Conservation (phyloP, 2,113 vertebrate genomes). For the Lepidothrix coronata region DNA sequence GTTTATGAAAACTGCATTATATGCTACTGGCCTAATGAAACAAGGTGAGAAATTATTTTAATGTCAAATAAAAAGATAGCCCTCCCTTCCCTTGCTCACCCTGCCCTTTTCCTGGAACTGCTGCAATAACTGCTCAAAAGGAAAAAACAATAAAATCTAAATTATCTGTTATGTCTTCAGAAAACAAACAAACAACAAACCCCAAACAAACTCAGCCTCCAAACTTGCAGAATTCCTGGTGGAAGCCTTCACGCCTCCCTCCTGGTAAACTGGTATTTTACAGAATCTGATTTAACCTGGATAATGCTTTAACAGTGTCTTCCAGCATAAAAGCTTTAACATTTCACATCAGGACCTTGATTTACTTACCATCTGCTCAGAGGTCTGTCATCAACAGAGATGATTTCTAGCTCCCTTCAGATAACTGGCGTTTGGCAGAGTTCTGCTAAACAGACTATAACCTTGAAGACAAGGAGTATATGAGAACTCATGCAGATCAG, state of each 20-base stretch:
- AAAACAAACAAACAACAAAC: not conserved
- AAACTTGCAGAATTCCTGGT: slow-evolving; percentile 7
- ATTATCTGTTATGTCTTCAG: not conserved
- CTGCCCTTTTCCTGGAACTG: not conserved
- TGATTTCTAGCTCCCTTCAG: slow-evolving; percentile 75
- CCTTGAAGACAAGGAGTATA: slow-evolving; percentile 73
- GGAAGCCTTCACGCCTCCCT: slow-evolving; percentile 51
- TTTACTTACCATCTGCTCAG: slow-evolving; percentile 79
- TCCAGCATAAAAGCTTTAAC: slow-evolving; percentile 64
- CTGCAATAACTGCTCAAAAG: not conserved
- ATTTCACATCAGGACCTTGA: slow-evolving; percentile 75
- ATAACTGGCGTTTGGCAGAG: slow-evolving; percentile 71
- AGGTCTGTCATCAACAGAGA: slow-evolving; percentile 72
- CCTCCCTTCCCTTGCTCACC: not conserved
- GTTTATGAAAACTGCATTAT: not conserved
- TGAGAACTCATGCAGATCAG: slow-evolving; percentile 52
- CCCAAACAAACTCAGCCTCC: not conserved
- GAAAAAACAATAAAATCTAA: not conserved
- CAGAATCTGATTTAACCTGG: slow-evolving; percentile 51
- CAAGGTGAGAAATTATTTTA: not conserved
- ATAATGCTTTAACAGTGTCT: slow-evolving; percentile 66
- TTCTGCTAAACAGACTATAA: slow-evolving; percentile 70
- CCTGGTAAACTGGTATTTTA: slow-evolving; percentile 14
- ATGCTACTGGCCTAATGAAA: not conserved
- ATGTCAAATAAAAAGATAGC: not conserved